A percentile compares a stretch with the other conserved stretches of the same genome.
These are phyloP conservation scores for Acrobasis suavella DNA, from an alignment of 2,888 invertebrate species.

Conservation along the genomic window DNA sequence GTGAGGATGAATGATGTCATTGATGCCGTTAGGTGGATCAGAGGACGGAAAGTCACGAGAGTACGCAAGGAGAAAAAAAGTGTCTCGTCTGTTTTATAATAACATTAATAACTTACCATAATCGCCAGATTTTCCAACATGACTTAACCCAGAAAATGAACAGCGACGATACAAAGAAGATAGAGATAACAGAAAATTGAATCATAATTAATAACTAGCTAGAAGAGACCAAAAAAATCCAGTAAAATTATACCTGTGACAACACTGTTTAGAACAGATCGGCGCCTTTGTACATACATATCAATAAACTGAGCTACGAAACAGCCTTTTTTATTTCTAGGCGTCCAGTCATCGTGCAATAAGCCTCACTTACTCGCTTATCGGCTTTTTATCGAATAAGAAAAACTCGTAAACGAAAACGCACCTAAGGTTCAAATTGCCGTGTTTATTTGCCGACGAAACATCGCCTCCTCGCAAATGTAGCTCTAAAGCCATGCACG, in stretches of 20 bases:
- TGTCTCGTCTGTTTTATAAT: no score
- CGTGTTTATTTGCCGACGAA: constrained; percentile 34
- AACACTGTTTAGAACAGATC: not conserved
- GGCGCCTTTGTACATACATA: constrained; percentile 8
- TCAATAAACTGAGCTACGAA: constrained; percentile 1
- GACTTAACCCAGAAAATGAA: no score
- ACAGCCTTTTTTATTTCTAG: not conserved
- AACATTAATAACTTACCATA: no score
- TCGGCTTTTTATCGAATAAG: constrained; percentile 32
- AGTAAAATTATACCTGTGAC: not conserved
- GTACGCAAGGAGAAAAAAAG: no score
- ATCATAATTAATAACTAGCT: no score
- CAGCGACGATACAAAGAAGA: no score
- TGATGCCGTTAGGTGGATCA: constrained; percentile 15
- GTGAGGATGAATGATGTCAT: constrained; percentile 4
- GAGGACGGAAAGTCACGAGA: not conserved
- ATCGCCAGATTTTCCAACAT: no score
- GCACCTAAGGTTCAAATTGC: constrained; percentile 31
- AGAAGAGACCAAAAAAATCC: no score
- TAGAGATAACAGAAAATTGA: no score
- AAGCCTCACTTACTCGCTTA: constrained; percentile 30
- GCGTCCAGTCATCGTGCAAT: constrained; percentile 21
- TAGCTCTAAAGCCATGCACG: constrained; percentile 15
- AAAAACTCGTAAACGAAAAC: constrained; percentile 40
- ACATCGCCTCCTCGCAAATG: constrained; percentile 3